Evolutionary conservation across 2,113 vertebrate genomes (phyloP).

Genomic region (Callorhinus ursinus): DNA sequence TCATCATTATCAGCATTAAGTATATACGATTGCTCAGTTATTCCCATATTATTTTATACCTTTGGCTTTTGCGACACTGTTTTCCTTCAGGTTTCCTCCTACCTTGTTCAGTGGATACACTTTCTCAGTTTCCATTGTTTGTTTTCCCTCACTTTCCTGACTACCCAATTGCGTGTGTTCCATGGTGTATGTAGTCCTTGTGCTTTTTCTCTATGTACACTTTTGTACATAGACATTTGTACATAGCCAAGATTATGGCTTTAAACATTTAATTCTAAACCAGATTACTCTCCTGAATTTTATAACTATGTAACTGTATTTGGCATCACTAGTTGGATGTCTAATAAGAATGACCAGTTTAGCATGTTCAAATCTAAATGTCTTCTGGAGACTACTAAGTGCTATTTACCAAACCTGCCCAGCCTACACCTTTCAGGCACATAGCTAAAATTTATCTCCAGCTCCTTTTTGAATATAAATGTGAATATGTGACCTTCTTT

Average conservation of each 20-base stretch:
- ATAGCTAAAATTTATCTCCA: not conserved
- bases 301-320: not conserved
- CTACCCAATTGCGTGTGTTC: not conserved
- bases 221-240: not conserved
- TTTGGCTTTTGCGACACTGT: not conserved
- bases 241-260: not conserved
- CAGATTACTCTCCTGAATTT: not conserved
- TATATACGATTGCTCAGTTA: not conserved
- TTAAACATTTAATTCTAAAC: not conserved
- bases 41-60: not conserved
- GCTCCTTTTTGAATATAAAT: not conserved
- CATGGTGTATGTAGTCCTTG: not conserved
- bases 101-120: not conserved
- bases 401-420: not conserved
- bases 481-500: not conserved
- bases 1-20: not conserved
- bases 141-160: not conserved
- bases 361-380: not conserved
- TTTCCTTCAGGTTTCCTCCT: not conserved
- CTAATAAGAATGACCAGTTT: not conserved
- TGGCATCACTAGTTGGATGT: not conserved
- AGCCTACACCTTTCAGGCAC: not conserved
- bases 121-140: not conserved
- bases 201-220: not conserved
- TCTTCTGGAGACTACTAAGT: not conserved